Evolutionary conservation across 2,888 invertebrate genomes (phyloP).

Genomic region (Drosophila fulvimacula): DNA sequence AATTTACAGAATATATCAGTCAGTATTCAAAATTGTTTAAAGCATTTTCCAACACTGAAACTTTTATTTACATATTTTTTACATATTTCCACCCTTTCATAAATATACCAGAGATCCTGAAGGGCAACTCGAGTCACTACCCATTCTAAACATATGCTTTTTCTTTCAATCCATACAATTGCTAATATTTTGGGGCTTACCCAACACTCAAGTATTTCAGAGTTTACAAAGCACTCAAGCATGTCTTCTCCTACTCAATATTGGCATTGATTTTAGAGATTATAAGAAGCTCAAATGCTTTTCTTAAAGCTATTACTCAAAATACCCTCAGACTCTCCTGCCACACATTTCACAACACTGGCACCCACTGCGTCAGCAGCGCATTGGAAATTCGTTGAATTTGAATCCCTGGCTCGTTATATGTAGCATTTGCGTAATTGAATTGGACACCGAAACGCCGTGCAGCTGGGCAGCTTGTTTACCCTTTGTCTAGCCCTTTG

Average conservation of each 20-base stretch:
- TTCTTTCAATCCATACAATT: neutral
- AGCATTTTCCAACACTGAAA: neutral
- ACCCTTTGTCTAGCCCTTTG: constrained; percentile 76
- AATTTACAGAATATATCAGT: no score
- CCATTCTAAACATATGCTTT: no score
- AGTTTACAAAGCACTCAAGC: neutral
- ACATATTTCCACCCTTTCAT: no score
- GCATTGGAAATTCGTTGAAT: constrained; percentile 25
- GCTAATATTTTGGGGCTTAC: neutral
- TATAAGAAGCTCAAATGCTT: no score
- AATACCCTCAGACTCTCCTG: neutral
- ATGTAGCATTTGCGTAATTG: constrained; percentile 62
- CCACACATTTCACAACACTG: neutral
- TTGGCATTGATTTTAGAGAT: neutral
- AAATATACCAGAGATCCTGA: neutral
- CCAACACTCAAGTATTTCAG: neutral
- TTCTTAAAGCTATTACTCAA: neutral
- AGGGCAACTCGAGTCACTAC: neutral
- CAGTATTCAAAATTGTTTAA: neutral
- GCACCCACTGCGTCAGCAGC: neutral
- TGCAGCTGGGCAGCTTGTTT: constrained; percentile 50
- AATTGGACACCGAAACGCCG: constrained; percentile 31
- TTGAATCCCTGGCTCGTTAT: constrained; percentile 1
- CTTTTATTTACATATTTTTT: no score
- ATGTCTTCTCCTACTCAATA: neutral